Evolutionary conservation across 2,888 invertebrate species (phyloP).

Genomic region (Heliconius ismenius): DNA sequence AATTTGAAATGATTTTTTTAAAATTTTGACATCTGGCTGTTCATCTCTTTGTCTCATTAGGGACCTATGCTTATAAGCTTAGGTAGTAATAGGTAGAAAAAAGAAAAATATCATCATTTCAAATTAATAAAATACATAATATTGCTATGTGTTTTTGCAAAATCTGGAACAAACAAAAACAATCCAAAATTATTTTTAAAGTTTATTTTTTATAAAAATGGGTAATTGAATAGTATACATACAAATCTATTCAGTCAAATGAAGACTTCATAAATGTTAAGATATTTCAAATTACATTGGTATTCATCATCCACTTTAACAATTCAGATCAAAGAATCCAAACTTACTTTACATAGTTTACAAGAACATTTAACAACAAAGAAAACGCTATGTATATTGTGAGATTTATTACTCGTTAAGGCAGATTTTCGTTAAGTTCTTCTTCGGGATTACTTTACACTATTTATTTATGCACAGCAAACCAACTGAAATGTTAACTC

Average conservation of each 20-base stretch:
- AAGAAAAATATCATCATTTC: too few species aligned
- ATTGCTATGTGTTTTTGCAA: background rate
- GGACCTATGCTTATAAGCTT: too few species aligned
- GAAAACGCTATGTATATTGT: conserved; percentile 53
- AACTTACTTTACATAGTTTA: conserved; percentile 47
- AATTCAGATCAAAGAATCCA: conserved; percentile 65
- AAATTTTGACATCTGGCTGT: too few species aligned
- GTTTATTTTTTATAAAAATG: conserved; percentile 76
- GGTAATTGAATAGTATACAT: conserved; percentile 64
- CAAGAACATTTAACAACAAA: conserved; percentile 52
- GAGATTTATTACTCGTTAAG: conserved; percentile 45
- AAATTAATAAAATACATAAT: background rate
- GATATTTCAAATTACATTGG: conserved; percentile 53
- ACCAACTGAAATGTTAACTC: conserved; percentile 58
- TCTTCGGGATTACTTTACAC: conserved; percentile 31
- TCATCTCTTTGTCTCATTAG: too few species aligned
- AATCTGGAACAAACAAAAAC: conserved; percentile 22
- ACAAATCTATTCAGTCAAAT: conserved; percentile 75
- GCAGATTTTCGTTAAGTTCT: conserved; percentile 28
- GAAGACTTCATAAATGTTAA: conserved; percentile 70
- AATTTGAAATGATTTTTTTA: too few species aligned
- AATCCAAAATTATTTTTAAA: conserved; percentile 49
- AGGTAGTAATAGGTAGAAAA: too few species aligned
- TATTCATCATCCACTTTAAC: conserved; percentile 47
- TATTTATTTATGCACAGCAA: conserved; percentile 52